Conservation (phyloP, 2,888 invertebrate genomes). For the Platerodrilus igneus region DNA sequence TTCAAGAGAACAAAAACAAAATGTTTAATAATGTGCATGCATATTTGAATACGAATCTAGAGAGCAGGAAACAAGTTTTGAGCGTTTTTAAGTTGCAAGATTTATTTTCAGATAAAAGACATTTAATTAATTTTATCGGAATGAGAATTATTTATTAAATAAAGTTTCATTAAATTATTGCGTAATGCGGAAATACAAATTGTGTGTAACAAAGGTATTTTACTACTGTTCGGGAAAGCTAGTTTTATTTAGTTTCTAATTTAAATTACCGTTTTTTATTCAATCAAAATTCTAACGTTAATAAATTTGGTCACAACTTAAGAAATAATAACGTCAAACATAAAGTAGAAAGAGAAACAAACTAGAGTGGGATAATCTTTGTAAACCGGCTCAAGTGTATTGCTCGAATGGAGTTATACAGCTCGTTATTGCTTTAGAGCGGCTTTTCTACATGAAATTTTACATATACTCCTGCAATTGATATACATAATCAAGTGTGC, state of each 20-base stretch:
- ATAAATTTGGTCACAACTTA: too few species aligned
- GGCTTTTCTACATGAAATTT: constrained; percentile 11
- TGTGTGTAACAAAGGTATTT: too few species aligned
- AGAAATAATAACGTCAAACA: constrained; percentile 39
- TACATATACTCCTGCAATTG: neutral
- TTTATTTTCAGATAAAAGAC: too few species aligned
- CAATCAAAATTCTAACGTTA: too few species aligned
- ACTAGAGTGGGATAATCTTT: constrained; percentile 43
- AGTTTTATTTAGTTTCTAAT: too few species aligned
- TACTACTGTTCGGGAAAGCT: too few species aligned
- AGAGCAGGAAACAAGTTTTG: constrained; percentile 24
- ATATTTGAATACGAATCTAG: constrained; percentile 25
- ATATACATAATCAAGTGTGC: constrained; percentile 14
- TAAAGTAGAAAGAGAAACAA: constrained; percentile 43
- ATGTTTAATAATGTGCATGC: constrained; percentile 26
- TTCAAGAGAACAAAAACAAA: constrained; percentile 22
- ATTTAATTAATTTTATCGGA: too few species aligned
- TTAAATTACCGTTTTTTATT: too few species aligned
- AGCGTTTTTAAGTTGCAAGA: too few species aligned
- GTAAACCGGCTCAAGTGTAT: constrained; percentile 42
- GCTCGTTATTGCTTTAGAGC: constrained; percentile 30
- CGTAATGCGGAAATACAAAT: too few species aligned
- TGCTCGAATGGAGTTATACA: constrained; percentile 36
- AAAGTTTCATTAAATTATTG: too few species aligned
- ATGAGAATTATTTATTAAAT: too few species aligned